phyloP scores from a whole-genome alignment of 64 coral and sea anemone species.

The Porites lutea region DNA sequence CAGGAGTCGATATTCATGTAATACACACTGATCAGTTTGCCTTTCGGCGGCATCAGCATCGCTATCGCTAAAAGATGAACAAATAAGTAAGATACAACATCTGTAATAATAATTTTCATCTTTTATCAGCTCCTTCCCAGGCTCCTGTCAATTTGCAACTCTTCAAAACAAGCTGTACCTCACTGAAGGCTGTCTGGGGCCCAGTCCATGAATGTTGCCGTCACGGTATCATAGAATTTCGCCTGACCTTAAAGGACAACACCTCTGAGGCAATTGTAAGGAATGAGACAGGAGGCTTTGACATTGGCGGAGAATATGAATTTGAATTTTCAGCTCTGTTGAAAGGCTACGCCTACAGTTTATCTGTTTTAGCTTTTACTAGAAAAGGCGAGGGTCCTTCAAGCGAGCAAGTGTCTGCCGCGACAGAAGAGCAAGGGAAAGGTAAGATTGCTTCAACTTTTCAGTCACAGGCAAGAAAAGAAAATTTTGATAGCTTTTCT shows the following conservation, averaged over 20 bases:
- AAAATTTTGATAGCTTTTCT: too few relatives aligned
- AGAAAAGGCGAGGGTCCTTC: slow-evolving; percentile 57
- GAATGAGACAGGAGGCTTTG: neutral
- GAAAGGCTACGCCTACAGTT: slow-evolving; percentile 51
- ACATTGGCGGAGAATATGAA: neutral
- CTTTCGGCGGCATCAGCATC: too few relatives aligned
- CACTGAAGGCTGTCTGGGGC: slow-evolving; percentile 54
- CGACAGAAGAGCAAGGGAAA: slow-evolving; percentile 76
- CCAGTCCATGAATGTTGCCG: slow-evolving; percentile 36
- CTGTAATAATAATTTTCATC: too few relatives aligned
- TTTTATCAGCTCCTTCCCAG: slow-evolving; percentile 50
- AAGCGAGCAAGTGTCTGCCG: neutral
- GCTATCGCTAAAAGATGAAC: too few relatives aligned
- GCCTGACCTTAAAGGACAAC: slow-evolving; percentile 29
- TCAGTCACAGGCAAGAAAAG: too few relatives aligned
- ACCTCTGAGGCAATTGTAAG: neutral
- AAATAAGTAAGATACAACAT: too few relatives aligned
- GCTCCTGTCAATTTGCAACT: slow-evolving; percentile 40
- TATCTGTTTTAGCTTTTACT: slow-evolving; percentile 63
- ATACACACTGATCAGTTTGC: too few relatives aligned
- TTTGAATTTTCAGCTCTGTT: slow-evolving; percentile 25
- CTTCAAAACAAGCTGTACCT: slow-evolving; percentile 62
- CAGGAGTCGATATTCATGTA: too few relatives aligned
- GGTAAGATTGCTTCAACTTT: too few relatives aligned
- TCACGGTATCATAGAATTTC: slow-evolving; percentile 63